Evolutionary conservation across 2,888 invertebrate species (phyloP).

Genomic region (Fissipunctia ypsillon): DNA sequence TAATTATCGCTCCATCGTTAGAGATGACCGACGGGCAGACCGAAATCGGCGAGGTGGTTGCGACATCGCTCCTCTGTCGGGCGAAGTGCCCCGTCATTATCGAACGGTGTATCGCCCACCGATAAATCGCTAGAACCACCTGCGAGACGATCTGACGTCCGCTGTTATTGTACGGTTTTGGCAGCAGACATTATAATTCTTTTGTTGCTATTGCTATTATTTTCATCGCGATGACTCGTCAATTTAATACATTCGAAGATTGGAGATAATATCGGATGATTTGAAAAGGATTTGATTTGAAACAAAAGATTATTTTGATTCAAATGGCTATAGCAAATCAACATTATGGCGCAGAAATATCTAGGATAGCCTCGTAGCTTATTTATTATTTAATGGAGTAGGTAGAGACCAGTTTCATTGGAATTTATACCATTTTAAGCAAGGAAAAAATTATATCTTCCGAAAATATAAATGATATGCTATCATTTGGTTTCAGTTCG

Average conservation of each 20-base stretch:
- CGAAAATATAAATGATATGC: slow-evolving; percentile 82
- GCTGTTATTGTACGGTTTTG: slow-evolving; percentile 84
- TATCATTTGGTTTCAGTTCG: slow-evolving; percentile 84
- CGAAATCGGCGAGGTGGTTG: slow-evolving; percentile 86
- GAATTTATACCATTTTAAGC: slow-evolving; percentile 36
- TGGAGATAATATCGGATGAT: slow-evolving; percentile 75
- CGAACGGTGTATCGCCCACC: slow-evolving; percentile 83
- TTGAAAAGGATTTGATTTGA: slow-evolving; percentile 76
- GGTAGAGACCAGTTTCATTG: slow-evolving; percentile 14
- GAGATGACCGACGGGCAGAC: slow-evolving; percentile 88
- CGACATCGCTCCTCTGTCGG: slow-evolving; percentile 82
- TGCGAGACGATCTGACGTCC: slow-evolving; percentile 73
- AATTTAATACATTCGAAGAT: slow-evolving; percentile 77
- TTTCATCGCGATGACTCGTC: slow-evolving; percentile 84
- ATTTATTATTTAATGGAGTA: slow-evolving; percentile 38
- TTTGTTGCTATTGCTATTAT: slow-evolving; percentile 87
- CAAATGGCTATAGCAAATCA: slow-evolving; percentile 54
- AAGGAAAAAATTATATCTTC: slow-evolving; percentile 63
- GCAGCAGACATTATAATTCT: slow-evolving; percentile 87
- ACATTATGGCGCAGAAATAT: slow-evolving; percentile 48
- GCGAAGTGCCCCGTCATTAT: slow-evolving; percentile 79
- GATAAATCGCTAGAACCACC: slow-evolving; percentile 87
- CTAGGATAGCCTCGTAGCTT: slow-evolving; percentile 33
- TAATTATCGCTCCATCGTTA: slow-evolving; percentile 90
- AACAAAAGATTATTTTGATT: slow-evolving; percentile 69